Evolutionary conservation across 2,888 invertebrate genomes (phyloP).

Genomic region (Xanthia icteritia): DNA sequence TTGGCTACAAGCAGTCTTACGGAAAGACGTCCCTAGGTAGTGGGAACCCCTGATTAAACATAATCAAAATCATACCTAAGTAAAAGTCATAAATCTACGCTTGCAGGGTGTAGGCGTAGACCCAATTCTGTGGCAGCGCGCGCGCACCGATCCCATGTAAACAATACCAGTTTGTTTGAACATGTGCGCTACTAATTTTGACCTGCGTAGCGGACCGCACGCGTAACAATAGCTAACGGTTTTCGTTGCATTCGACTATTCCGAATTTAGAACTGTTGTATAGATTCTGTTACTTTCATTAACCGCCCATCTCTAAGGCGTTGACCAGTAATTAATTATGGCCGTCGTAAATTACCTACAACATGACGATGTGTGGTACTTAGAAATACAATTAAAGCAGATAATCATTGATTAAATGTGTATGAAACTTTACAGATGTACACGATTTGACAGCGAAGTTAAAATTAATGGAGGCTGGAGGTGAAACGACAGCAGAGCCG

Average conservation of each 20-base stretch:
- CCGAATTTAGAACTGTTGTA: slow-evolving; percentile 77
- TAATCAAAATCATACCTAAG: slow-evolving; percentile 40
- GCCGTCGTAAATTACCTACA: slow-evolving; percentile 26
- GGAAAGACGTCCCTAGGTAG: background rate
- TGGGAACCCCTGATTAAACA: slow-evolving; percentile 5
- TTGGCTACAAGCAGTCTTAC: background rate
- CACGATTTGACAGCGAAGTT: slow-evolving; percentile 93
- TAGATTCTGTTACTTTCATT: slow-evolving; percentile 59
- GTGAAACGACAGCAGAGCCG: slow-evolving; percentile 81
- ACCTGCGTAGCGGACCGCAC: slow-evolving; percentile 83
- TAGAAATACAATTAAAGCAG: slow-evolving; percentile 1
- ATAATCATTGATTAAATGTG: background rate
- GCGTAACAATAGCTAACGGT: slow-evolving; percentile 88
- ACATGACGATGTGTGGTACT: slow-evolving; percentile 2
- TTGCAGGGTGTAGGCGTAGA: slow-evolving; percentile 64
- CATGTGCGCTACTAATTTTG: slow-evolving; percentile 90
- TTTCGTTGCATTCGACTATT: slow-evolving; percentile 81
- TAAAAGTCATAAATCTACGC: slow-evolving; percentile 58
- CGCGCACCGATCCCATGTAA: slow-evolving; percentile 78
- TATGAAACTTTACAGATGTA: slow-evolving; percentile 90
- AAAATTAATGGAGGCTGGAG: slow-evolving; percentile 91
- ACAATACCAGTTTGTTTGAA: slow-evolving; percentile 88
- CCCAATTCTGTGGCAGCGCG: slow-evolving; percentile 67
- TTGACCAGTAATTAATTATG: slow-evolving; percentile 36
- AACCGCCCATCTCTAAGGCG: slow-evolving; percentile 22